A percentile compares a stretch with the other conserved stretches of the same genome.
Evolutionary conservation across 2,797 vertebrate species (phyloP).

Genomic region (Chelidonichthys spinosus): DNA sequence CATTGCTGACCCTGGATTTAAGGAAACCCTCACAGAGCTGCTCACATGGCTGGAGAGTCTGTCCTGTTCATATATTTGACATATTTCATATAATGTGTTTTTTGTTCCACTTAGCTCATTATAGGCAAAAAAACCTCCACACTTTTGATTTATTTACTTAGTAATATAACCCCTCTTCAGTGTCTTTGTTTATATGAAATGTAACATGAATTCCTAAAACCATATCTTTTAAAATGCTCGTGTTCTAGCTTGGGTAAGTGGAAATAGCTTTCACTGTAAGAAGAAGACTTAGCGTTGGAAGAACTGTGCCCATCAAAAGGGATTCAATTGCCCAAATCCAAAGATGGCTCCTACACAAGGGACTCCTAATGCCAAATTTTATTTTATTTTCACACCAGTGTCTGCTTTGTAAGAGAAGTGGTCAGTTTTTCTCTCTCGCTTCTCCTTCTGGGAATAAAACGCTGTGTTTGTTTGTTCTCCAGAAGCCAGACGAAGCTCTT

Average conservation of each 20-base stretch:
- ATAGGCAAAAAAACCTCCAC: background rate
- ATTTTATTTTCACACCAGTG: conserved; percentile 8
- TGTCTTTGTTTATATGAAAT: background rate
- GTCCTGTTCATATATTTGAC: background rate
- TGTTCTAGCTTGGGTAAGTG: background rate
- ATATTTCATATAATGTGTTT: background rate
- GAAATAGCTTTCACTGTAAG: background rate
- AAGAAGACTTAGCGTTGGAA: background rate
- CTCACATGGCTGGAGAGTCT: background rate
- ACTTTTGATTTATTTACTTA: background rate
- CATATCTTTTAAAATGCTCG: background rate
- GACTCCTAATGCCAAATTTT: conserved; percentile 13
- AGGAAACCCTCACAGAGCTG: background rate
- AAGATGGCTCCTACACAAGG: conserved; percentile 11
- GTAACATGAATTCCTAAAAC: background rate
- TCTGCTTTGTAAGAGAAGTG: conserved; percentile 11
- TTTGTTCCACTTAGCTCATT: background rate
- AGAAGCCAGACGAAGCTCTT: conserved; percentile 46
- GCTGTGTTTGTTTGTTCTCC: conserved; percentile 46
- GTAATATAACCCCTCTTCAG: background rate
- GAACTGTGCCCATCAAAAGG: background rate
- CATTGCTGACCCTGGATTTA: background rate
- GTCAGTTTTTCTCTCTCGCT: conserved; percentile 18
- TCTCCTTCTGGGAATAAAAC: conserved; percentile 33
- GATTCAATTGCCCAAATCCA: background rate